Evolutionary conservation across 1,140 invertebrate species (phyloP), one percentile per base, ranked within the genome.

Genomic region (Macrosteles quadrilineatus): DNA sequence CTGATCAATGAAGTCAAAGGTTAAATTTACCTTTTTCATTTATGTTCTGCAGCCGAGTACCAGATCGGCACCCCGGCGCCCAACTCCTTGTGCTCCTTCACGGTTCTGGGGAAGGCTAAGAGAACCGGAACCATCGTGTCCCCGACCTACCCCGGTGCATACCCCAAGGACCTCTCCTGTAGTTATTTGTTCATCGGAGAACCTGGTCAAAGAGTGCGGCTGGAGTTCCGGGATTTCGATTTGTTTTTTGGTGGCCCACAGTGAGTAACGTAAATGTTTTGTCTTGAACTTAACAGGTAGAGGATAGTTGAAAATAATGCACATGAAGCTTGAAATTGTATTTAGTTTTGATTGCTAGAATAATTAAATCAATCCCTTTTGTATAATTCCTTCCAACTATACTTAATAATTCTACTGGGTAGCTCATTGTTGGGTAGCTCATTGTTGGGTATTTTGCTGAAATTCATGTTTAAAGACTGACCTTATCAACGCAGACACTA

Each of bases 141-240:
- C 62, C 97, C 97, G 68, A 99, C 98, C 57, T 99, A 99, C 86
- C 98, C 98, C 36, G 98, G 98, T 74, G 91, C 95, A 73, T 99
- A 99, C 85, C 97, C 98, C 69, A 98, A 98, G 82, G 93, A 96
- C 81, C 86, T 98, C 72, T 86, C 86, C 74, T 99, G 97, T 85
- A 90, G 87, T 80, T 98, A 98, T 84, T 90, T 93, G 81, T 96
- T 99, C 82, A 87, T 93, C 74, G 98, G 98, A n/a, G 87, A 87
- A 75, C 85, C 86, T 27, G 90, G 91, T 67, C 94, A 99, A 83
- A 85, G 98, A 76, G 93, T 99, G 74, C 89, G 95, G 71, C 85
- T 99, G 72, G 95, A 96, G 83, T 99, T 99, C 85, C 87, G 95
- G 76, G 98, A 99, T 83, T 99, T 99, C 83, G 97, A 98, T 83